Conservation (phyloP, 1,140 invertebrate genomes). For the Drosophila bocki region DNA sequence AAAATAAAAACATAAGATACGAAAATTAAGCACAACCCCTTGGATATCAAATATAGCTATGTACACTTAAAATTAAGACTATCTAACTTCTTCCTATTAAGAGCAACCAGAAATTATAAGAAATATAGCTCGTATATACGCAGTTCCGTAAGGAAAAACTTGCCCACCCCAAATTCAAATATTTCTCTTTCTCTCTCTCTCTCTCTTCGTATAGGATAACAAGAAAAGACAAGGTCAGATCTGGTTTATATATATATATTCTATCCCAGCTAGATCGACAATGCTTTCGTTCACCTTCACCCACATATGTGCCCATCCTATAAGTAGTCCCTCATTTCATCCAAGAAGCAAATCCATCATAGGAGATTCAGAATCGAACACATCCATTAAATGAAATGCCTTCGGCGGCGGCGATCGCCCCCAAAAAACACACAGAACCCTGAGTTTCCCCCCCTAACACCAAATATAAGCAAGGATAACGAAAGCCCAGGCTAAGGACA, state of each 20-base stretch:
- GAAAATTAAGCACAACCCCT: conserved; percentile 41
- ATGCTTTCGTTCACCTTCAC: conserved; percentile 24
- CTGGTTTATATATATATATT: conserved; percentile 13
- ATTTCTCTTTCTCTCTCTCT: conserved; percentile 26
- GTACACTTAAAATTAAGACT: conserved; percentile 51
- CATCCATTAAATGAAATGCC: conserved; percentile 47
- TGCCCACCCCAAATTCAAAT: conserved; percentile 43
- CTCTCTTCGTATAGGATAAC: conserved; percentile 29
- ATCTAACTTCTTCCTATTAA: conserved; percentile 59
- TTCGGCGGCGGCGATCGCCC: conserved; percentile 39
- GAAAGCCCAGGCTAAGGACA: conserved; percentile 19
- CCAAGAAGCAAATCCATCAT: conserved; percentile 1
- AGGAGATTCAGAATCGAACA: conserved; percentile 35
- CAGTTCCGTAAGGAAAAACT: conserved; percentile 51
- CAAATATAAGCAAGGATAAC: conserved; percentile 29
- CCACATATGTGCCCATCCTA: conserved; percentile 28
- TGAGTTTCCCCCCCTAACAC: conserved; percentile 48
- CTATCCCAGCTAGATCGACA: conserved; percentile 20
- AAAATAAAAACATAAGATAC: conserved; percentile 4
- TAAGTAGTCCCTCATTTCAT: conserved; percentile 40
- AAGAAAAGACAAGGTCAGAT: conserved; percentile 40
- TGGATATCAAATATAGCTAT: conserved; percentile 52
- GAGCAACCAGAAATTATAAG: conserved; percentile 44
- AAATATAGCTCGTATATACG: conserved; percentile 43
- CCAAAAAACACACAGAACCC: conserved; percentile 30